Evolutionary conservation across 30 jellyfish, hydroid and myxozoan genomes (phyloP), one percentile per base, ranked within the genome.

Genomic region (Calvadosia cruxmelitensis): DNA sequence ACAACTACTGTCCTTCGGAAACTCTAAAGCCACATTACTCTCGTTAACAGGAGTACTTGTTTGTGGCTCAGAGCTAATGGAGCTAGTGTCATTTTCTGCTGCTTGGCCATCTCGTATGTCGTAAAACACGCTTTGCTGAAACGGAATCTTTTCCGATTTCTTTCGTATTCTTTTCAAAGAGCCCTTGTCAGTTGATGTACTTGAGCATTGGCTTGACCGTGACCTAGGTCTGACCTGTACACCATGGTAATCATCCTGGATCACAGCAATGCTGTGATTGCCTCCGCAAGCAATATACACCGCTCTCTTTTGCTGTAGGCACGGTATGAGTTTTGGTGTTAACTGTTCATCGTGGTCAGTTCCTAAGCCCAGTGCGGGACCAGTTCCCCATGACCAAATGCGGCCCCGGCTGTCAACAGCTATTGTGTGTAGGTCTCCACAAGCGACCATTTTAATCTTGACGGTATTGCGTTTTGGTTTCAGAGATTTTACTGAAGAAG

Each of bases 311-410:
- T 91, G 31, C 20, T 16, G 70, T 75, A 91, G 67, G 27, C 57
- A 62, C 31, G 63, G 67, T n/a, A 91, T 71, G 20, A 64, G 65
- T 49, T 29, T 71, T 7, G 99, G 99, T 0, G 64, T 16, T 24
- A 76, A 51, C 28, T 29, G 71, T 53, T 82, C 94, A 35, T 77
- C 92, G 29, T 24, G 66, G 2, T 71, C 88, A 33, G 51, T 67
- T 49, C 92, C 86, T 15, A 53, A 84, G 10, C 99, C 99, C 35
- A 82, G 48, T n/a, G 83, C 94, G 13, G 50, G 75, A 28, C 99
- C 99, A 3, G 80, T 25, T 0, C 99, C 99, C 92, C 95, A 91
- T 16, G 92, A 66, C 99, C 99, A 91, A 24, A 82, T 30, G 2
- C 31, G 3, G 1, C 99, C 99, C 48, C 73, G 84, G 3, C 71